Percentiles rank a stretch among this genome's conserved stretches.
Evolutionary conservation across 2,113 vertebrate species (phyloP).

Genomic region (Thamnophis sirtalis): DNA sequence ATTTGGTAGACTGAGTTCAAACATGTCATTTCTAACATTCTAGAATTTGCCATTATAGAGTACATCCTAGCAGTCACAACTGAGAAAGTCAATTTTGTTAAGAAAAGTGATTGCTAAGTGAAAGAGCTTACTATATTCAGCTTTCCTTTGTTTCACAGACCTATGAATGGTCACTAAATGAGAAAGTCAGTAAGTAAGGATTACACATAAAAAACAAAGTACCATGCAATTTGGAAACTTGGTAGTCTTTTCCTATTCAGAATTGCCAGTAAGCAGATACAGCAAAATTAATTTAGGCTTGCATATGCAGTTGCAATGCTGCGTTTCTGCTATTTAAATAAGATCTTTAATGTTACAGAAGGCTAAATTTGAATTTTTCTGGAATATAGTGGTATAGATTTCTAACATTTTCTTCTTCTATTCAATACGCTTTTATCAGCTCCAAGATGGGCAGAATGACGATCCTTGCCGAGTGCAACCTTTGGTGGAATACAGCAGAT

Average conservation of each 20-base stretch:
- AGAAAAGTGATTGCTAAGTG: neutral
- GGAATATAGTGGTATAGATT: neutral
- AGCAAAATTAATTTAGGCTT: neutral
- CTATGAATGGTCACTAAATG: neutral
- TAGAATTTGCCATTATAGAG: neutral
- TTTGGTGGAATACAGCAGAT: slow-evolving; percentile 48
- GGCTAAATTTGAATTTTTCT: neutral
- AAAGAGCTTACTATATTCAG: neutral
- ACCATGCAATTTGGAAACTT: neutral
- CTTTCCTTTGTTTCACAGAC: neutral
- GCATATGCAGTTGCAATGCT: neutral
- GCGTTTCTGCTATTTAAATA: neutral
- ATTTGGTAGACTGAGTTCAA: neutral
- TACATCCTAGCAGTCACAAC: neutral
- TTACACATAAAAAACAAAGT: neutral
- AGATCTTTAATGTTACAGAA: neutral
- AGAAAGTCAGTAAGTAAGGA: neutral
- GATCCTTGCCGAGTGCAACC: slow-evolving; percentile 66
- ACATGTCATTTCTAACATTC: neutral
- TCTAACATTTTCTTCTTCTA: neutral
- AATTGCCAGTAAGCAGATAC: neutral
- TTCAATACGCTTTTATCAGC: slow-evolving; percentile 33
- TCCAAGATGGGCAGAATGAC: slow-evolving; percentile 70
- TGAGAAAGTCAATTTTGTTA: neutral
- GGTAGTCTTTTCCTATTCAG: neutral